Percentiles rank a stretch among this genome's conserved stretches.
Conservation (phyloP, 2,888 invertebrate species). For the Chrysolina oricalcia region DNA sequence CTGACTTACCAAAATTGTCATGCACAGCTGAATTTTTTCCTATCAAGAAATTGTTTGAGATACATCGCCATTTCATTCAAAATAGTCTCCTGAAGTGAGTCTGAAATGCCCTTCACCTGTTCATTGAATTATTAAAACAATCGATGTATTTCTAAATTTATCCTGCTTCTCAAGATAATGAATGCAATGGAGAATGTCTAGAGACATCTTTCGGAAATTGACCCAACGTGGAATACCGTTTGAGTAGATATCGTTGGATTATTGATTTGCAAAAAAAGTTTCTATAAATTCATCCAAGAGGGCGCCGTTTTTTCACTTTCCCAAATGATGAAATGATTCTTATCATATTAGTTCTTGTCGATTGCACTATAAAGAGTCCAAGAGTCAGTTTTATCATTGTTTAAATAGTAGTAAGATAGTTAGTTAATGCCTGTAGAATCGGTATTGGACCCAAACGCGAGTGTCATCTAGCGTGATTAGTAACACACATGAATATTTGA, state of each 20-base stretch:
- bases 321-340: no score
- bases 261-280: background rate
- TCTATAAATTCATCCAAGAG: background rate
- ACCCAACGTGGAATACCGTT: background rate
- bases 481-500: no score
- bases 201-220: background rate
- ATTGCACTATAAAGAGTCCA: no score
- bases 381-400: no score
- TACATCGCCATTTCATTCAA: background rate
- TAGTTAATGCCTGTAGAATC: no score
- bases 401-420: no score
- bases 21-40: no score
- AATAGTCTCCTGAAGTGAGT: background rate
- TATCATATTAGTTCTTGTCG: no score
- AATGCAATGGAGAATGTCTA: background rate
- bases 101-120: background rate
- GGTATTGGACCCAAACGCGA: no score
- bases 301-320: background rate
- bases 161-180: background rate
- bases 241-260: background rate
- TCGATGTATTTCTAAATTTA: slow-evolving; percentile 20
- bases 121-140: background rate
- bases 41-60: no score
- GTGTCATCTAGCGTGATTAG: no score
- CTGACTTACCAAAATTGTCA: no score